A percentile compares a stretch with the other conserved stretches of the same genome.
phyloP scores from a whole-genome alignment of 1,140 invertebrate species.

The Scaptodrosophila lebanonensis region DNA sequence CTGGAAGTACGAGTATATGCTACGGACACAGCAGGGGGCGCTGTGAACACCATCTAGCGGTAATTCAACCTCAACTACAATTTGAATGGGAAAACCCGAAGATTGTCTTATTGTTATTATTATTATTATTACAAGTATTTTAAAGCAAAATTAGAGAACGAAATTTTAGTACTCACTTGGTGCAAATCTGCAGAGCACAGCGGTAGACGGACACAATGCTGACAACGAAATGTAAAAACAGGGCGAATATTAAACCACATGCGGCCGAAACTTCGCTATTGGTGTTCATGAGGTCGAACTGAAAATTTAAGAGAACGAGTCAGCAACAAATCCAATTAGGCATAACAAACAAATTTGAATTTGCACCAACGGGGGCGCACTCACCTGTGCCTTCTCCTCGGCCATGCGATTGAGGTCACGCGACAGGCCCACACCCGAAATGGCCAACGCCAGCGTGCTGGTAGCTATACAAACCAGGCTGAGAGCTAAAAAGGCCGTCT shows the following conservation, averaged over 20 bases:
- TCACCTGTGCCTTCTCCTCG: slow-evolving; percentile 55
- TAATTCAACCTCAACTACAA: too few relatives aligned
- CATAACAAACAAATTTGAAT: slow-evolving; percentile 10
- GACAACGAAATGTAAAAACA: slow-evolving; percentile 72
- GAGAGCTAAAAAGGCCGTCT: slow-evolving; percentile 70
- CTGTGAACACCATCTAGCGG: too few relatives aligned
- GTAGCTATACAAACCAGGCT: slow-evolving; percentile 75
- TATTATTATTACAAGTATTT: too few relatives aligned
- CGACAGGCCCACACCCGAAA: slow-evolving; percentile 72
- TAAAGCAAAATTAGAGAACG: neutral
- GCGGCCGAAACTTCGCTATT: slow-evolving; percentile 68
- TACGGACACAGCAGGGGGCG: too few relatives aligned
- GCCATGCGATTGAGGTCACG: slow-evolving; percentile 67
- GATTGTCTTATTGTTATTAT: too few relatives aligned
- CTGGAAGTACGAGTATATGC: too few relatives aligned
- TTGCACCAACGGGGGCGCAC: neutral
- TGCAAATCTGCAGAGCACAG: slow-evolving; percentile 68
- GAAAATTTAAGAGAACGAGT: slow-evolving; percentile 11
- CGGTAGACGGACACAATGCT: slow-evolving; percentile 74
- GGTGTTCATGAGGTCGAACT: slow-evolving; percentile 62
- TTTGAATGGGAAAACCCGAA: too few relatives aligned
- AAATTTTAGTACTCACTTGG: slow-evolving; percentile 63
- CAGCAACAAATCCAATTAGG: slow-evolving; percentile 6
- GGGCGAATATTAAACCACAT: slow-evolving; percentile 64
- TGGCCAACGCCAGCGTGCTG: slow-evolving; percentile 69